Base-by-base conservation (phyloP, 2,113 vertebrate genomes). In the Cyanoderma ruficeps region DNA sequence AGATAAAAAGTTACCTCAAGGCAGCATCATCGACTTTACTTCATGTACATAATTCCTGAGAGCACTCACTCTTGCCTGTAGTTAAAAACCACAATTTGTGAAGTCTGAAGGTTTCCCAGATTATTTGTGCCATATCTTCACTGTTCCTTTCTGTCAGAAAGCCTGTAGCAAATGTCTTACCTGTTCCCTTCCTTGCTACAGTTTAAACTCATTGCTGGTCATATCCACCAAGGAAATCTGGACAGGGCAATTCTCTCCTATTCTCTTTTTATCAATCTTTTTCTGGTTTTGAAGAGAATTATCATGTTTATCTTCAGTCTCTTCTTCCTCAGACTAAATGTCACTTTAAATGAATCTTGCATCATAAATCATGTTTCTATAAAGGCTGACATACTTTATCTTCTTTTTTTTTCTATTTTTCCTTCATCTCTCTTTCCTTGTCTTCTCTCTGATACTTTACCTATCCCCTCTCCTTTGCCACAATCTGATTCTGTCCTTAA, bases 21-120 rank as follows among this genome's bases (percentile, higher is more conserved):
- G 42, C 64, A 91, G 42, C 28, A 46, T 25, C 49, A 33, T 52
- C 0, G 0, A 23, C 0, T 1, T 56, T 72, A 59, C 47, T 56
- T 16, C 30, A 20, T 1, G 6, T 35, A 35, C 28, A 5, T 42
- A 30, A 47, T n/a, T 87, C 64, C 60, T 78, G 60, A 50, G 13
- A 41, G 39, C n/a, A 25, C 19, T 75, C 35, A 47, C n/a, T 84
- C 42, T 55, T 8, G 20, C 33, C 30, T 61, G 20, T 13, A 67
- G 59, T 46, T 74, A 68, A 64, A 87, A 85, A 64, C 5, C 24
- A 42, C 9, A 50, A 2, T 11, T 72, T 79, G 15, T 3, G 18
- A 81, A 72, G n/a, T 44, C 21, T 31, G 46, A 90, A 35, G 39
- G 4, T 90, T 85, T 93, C 41, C 24, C 53, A 76, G 52, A 39